Conservation (phyloP, 2,888 invertebrate genomes). For the Gonocerus acuteangulatus region DNA sequence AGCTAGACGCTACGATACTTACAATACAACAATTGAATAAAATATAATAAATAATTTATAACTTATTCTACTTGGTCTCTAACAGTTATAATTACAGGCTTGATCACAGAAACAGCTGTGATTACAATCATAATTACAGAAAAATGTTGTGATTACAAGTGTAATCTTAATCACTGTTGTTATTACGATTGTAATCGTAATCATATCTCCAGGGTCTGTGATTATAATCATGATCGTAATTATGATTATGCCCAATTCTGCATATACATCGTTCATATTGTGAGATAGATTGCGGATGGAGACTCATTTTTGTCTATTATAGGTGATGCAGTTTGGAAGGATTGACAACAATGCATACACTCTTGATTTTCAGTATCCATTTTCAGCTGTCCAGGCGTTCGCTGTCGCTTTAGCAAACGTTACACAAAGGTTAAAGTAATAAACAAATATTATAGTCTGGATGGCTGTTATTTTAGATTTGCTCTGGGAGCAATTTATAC, state of each 20-base stretch:
- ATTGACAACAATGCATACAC: slow-evolving; percentile 99
- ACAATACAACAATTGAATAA: too few species aligned
- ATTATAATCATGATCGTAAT: too few species aligned
- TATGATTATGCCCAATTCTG: not conserved
- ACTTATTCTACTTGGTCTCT: too few species aligned
- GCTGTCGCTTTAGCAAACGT: slow-evolving; percentile 95
- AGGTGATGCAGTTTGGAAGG: slow-evolving; percentile 99
- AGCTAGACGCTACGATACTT: too few species aligned
- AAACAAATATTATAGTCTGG: not conserved
- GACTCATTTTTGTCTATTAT: slow-evolving; percentile 38
- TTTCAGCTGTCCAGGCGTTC: slow-evolving; percentile 96
- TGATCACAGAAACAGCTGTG: too few species aligned
- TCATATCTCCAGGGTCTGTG: too few species aligned
- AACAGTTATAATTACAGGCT: too few species aligned
- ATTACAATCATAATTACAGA: too few species aligned
- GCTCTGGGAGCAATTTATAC: slow-evolving; percentile 15
- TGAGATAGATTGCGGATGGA: not conserved
- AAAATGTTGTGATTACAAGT: too few species aligned
- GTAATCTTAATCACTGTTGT: too few species aligned
- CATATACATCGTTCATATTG: not conserved
- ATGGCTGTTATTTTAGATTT: not conserved
- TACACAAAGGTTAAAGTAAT: slow-evolving; percentile 85
- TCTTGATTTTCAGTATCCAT: slow-evolving; percentile 96
- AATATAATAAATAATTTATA: too few species aligned
- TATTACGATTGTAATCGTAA: too few species aligned